Conservation (phyloP, 2,888 invertebrate species). For the Bellardia bayeri region DNA sequence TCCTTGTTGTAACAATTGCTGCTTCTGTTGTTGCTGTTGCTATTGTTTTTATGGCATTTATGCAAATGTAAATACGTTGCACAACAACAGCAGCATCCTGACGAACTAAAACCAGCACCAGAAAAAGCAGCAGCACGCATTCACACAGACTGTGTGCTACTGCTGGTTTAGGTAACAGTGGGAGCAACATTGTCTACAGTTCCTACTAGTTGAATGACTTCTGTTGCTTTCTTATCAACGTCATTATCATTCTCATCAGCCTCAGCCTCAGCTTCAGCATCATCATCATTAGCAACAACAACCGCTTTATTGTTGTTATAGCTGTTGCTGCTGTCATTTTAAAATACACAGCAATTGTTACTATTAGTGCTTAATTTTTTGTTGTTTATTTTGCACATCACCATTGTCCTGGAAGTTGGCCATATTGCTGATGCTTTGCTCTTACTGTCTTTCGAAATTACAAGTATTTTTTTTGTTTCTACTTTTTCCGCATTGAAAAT, state of each 20-base stretch:
- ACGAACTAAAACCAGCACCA: background rate
- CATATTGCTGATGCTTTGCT: conserved; percentile 5
- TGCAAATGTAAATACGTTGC: conserved; percentile 22
- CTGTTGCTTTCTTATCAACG: conserved; percentile 10
- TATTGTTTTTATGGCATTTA: conserved; percentile 38
- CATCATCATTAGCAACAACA: conserved; percentile 15
- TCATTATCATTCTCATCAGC: conserved; percentile 8
- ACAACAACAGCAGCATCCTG: background rate
- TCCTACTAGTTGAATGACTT: conserved; percentile 51
- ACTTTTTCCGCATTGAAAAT: conserved; percentile 3
- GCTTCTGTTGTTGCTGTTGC: conserved; percentile 6
- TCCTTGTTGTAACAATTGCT: conserved; percentile 24
- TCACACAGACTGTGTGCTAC: background rate
- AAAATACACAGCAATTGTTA: conserved; percentile 29
- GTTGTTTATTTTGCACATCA: background rate
- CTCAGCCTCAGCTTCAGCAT: background rate
- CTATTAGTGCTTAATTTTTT: background rate
- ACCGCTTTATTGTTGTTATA: conserved; percentile 24
- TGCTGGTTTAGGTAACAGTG: background rate
- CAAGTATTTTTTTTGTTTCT: background rate
- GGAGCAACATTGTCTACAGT: background rate
- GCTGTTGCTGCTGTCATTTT: conserved; percentile 48
- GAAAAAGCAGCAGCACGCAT: background rate
- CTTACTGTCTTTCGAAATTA: background rate
- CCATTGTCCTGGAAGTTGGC: conserved; percentile 39